Evolutionary conservation across 1,140 invertebrate species (phyloP), one percentile per base, ranked within the genome.

Genomic region (Pseudomyrmex gracilis): DNA sequence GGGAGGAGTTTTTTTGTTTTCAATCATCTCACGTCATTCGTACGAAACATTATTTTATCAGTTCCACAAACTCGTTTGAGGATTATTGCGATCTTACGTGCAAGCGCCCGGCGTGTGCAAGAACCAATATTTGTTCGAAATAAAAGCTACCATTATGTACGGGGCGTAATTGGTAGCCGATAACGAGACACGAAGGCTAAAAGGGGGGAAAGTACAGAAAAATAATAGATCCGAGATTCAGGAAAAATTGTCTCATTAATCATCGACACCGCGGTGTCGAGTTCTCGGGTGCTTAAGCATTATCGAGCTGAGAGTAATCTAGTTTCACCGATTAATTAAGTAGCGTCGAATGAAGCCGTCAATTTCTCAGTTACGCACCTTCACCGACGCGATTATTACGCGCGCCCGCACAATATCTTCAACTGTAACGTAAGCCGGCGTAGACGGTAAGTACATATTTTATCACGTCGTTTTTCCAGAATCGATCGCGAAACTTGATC

Each of bases 121-220:
- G 76, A 58, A 78, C 10, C 64, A 57, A 78, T 77, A 77, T 78
- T 78, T 78, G 64, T 78, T 70, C 51, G 20, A 78, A 68, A 68
- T 68, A 78, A 68, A 78, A 68, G 64, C 53, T 61, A 61, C n/a
- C n/a, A 10, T 82, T 82, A 60, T n/a, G 45, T 43, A 57, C 17
- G 12, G 57, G 20, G 2, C 9, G 17, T 73, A 82, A 82, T 82
- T 82, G 47, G 24, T 82, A 60, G 45, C 43, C 45, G n/a, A 51
- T 82, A 53, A 78, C n/a, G 24, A 43, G 66, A 22, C 3, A 10
- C 2, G n/a, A 0, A 61, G 17, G 51, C 20, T 17, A 17, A 61
- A 34, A n/a, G n/a, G 34, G 34, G 34, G 34, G 10, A 64, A 63
- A 58, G 13, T 71, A 71, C 22, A 77, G 24, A 9, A 15, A 47